A percentile compares a stretch with the other conserved stretches of the same genome.
These are phyloP conservation scores for Apamea epomidion DNA, from an alignment of 2,888 invertebrate species.

Conservation along the genomic window DNA sequence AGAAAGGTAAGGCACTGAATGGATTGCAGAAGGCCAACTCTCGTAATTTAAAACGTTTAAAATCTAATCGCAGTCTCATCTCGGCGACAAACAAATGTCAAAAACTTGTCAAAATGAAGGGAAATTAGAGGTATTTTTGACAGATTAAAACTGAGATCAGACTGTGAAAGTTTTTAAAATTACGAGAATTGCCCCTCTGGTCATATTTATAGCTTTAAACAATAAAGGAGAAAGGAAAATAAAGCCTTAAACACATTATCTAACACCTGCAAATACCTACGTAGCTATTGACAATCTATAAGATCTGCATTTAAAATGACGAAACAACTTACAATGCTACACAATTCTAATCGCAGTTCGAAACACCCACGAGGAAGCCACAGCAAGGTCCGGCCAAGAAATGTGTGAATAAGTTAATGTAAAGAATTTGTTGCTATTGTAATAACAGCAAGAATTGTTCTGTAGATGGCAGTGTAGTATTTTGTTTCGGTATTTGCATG, in stretches of 20 bases:
- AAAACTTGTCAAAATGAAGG: too few relatives aligned
- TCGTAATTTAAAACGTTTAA: too few relatives aligned
- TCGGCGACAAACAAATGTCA: too few relatives aligned
- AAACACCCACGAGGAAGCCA: slow-evolving; percentile 47
- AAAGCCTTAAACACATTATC: background rate
- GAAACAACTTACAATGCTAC: slow-evolving; percentile 22
- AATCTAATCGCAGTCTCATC: too few relatives aligned
- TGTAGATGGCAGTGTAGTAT: background rate
- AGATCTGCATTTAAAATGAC: slow-evolving; percentile 19
- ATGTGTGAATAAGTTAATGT: slow-evolving; percentile 45
- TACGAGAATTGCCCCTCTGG: too few relatives aligned
- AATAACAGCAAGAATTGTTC: background rate
- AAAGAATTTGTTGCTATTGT: slow-evolving; percentile 34
- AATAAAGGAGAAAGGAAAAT: slow-evolving; percentile 25
- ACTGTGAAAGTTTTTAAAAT: too few relatives aligned
- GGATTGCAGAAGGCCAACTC: too few relatives aligned
- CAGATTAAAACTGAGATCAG: too few relatives aligned
- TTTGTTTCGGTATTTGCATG: slow-evolving; percentile 5
- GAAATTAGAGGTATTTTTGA: too few relatives aligned
- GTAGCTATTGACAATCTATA: slow-evolving; percentile 19
- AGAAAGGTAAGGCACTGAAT: background rate
- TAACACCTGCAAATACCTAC: slow-evolving; percentile 10
- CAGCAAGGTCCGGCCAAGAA: slow-evolving; percentile 31
- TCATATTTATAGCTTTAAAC: background rate
- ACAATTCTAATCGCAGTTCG: background rate